Base-by-base conservation (phyloP, 1,140 invertebrate species). In the Dryas iulia region DNA sequence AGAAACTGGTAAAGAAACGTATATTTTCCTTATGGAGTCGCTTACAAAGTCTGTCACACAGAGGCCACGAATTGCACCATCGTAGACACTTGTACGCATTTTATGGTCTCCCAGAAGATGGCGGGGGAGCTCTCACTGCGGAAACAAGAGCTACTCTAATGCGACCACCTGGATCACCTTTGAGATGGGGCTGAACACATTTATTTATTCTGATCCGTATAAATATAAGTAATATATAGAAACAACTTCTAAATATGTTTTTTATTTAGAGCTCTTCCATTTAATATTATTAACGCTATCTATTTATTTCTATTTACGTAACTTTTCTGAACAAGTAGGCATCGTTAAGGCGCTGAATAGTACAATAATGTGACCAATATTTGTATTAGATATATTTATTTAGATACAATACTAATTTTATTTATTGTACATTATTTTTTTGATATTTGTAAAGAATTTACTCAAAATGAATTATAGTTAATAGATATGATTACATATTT, bases 21-120 rank as follows among this genome's bases (percentile, higher is more conserved):
- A 81, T 91, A 59, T 91, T 91, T 63, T 90, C 89, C 3, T 69
- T 91, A n/a, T 91, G 87, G 87, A 91, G 89, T 59, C 81, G 89
- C 39, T 66, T 91, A 24, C 89, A 91, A 64, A 84, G 82, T 53
- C 77, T 91, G 14, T 84, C 81, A 7, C 89, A 86, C 66, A 86
- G 83, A 59, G 87, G 87, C 0, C 87, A 89, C 61, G 82, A 90
- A 60, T 66, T 90, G 11, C 86, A 87, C 1, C 87, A 90, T 60
- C 73, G 89, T 23, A 77, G 89, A 23, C 84, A 91, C 61, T 70
- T 90, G 3, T 84, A 89, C 68, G 81, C 86, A 0, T 88, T 85
- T 75, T 87, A 88, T 67, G 83, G 81, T 14, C 73, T 86, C 33
- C 86, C 84, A 5, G 81, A 87, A 21, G 75, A 73, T n/a, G 79